Conservation (phyloP, 2,888 invertebrate species). For the Glomeris marginata region DNA sequence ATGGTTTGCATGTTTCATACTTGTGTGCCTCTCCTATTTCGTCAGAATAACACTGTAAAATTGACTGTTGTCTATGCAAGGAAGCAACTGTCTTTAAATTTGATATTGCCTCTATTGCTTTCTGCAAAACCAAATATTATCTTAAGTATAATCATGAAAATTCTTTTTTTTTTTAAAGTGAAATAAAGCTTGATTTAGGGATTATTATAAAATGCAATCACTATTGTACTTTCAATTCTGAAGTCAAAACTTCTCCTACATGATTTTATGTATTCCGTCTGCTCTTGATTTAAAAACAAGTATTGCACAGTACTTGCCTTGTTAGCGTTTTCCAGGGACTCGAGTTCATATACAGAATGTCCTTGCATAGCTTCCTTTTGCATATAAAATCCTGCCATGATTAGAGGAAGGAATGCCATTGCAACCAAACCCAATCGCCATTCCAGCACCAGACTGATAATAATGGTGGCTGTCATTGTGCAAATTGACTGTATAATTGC, state of each 20-base stretch:
- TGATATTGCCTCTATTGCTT: conserved; percentile 57
- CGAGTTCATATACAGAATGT: conserved; percentile 42
- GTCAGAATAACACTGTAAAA: conserved; percentile 41
- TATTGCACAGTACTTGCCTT: conserved; percentile 35
- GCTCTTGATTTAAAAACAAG: too few relatives aligned
- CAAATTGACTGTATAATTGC: conserved; percentile 46
- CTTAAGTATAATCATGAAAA: too few relatives aligned
- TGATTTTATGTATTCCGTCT: too few relatives aligned
- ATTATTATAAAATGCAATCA: too few relatives aligned
- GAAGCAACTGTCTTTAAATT: conserved; percentile 49
- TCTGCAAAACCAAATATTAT: conserved; percentile 22
- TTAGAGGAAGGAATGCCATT: conserved; percentile 46
- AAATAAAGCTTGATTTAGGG: too few relatives aligned
- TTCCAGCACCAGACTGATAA: conserved; percentile 45
- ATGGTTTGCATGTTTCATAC: conserved; percentile 25
- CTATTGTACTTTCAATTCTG: too few relatives aligned
- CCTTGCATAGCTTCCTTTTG: conserved; percentile 49
- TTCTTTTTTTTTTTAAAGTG: too few relatives aligned
- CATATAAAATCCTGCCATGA: conserved; percentile 47
- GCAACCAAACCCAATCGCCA: conserved; percentile 57
- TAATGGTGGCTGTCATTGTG: conserved; percentile 38
- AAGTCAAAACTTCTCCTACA: too few relatives aligned
- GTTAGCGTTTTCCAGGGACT: conserved; percentile 47
- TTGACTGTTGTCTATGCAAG: conserved; percentile 44
- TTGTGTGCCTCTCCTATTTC: conserved; percentile 45